Evolutionary conservation across 2,888 invertebrate genomes (phyloP).

Genomic region (Nudaria mundana): DNA sequence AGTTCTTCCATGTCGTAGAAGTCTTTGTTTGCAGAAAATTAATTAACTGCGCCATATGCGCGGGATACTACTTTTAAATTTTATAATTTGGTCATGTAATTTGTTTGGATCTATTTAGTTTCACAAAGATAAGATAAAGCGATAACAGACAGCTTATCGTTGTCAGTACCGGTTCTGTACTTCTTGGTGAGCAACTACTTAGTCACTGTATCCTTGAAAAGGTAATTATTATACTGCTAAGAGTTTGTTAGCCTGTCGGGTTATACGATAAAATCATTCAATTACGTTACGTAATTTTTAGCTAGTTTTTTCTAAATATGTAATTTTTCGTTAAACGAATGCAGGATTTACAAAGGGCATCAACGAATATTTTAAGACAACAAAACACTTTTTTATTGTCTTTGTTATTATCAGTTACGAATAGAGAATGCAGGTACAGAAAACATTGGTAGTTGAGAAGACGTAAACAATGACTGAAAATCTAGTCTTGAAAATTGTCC

Average conservation of each 20-base stretch:
- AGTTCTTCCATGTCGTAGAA: too few species aligned
- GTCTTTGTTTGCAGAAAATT: too few species aligned
- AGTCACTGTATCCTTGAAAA: slow-evolving; percentile 27
- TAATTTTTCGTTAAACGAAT: background rate
- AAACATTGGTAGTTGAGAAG: too few species aligned
- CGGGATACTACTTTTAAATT: slow-evolving; percentile 44
- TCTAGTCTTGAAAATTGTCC: background rate
- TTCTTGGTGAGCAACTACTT: slow-evolving; percentile 16
- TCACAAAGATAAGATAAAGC: slow-evolving; percentile 66
- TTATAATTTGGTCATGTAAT: slow-evolving; percentile 53
- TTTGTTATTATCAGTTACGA: too few species aligned
- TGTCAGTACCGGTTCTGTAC: slow-evolving; percentile 37
- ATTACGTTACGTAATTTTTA: slow-evolving; percentile 16
- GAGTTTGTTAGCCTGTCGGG: slow-evolving; percentile 26
- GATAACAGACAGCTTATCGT: slow-evolving; percentile 50
- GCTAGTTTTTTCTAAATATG: slow-evolving; percentile 1
- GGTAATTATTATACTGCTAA: slow-evolving; percentile 22
- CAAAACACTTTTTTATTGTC: too few species aligned
- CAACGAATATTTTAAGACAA: too few species aligned
- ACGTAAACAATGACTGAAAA: too few species aligned
- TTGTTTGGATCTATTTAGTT: slow-evolving; percentile 61
- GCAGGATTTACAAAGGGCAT: too few species aligned
- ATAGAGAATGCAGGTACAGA: too few species aligned
- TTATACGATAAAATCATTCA: slow-evolving; percentile 22
- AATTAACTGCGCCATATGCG: too few species aligned